Evolutionary conservation across 2,888 invertebrate genomes (phyloP).

Genomic region (Dermolepida albohirtum): DNA sequence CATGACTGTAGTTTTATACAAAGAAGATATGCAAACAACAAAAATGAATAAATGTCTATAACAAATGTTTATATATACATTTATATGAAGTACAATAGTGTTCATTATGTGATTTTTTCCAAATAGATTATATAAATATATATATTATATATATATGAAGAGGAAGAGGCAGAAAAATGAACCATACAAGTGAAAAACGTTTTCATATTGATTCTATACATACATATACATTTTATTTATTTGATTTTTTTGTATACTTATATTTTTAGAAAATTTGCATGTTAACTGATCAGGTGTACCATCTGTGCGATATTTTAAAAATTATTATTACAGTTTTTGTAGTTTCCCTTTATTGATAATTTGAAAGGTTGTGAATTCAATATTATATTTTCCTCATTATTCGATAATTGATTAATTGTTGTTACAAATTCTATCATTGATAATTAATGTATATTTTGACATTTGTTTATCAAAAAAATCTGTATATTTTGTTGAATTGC

Average conservation of each 20-base stretch:
- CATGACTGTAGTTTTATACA: slow-evolving; percentile 41
- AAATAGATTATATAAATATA: not conserved
- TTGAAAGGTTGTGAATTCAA: slow-evolving; percentile 38
- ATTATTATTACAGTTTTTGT: slow-evolving; percentile 21
- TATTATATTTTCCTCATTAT: slow-evolving; percentile 13
- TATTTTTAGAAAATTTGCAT: slow-evolving; percentile 28
- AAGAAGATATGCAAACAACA: slow-evolving; percentile 27
- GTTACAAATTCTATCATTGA: slow-evolving; percentile 14
- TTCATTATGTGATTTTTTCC: slow-evolving; percentile 38
- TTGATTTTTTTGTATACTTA: slow-evolving; percentile 22
- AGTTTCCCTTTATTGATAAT: slow-evolving; percentile 11
- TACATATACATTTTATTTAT: slow-evolving; percentile 19
- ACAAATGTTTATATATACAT: slow-evolving; percentile 52
- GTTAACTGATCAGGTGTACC: slow-evolving; percentile 38
- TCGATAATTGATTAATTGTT: slow-evolving; percentile 11
- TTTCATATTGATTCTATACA: slow-evolving; percentile 16
- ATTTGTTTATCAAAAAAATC: slow-evolving; percentile 41
- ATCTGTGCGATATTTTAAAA: slow-evolving; percentile 33
- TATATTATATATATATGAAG: slow-evolving; percentile 4
- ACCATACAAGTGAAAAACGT: slow-evolving; percentile 3
- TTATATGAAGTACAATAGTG: slow-evolving; percentile 44
- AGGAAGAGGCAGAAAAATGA: slow-evolving; percentile 17
- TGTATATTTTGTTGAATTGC: slow-evolving; percentile 38
- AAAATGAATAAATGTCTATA: slow-evolving; percentile 40
- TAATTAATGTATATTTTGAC: slow-evolving; percentile 41